Base-by-base conservation (phyloP, 1,140 invertebrate species). In the Acromyrmex echinatior region DNA sequence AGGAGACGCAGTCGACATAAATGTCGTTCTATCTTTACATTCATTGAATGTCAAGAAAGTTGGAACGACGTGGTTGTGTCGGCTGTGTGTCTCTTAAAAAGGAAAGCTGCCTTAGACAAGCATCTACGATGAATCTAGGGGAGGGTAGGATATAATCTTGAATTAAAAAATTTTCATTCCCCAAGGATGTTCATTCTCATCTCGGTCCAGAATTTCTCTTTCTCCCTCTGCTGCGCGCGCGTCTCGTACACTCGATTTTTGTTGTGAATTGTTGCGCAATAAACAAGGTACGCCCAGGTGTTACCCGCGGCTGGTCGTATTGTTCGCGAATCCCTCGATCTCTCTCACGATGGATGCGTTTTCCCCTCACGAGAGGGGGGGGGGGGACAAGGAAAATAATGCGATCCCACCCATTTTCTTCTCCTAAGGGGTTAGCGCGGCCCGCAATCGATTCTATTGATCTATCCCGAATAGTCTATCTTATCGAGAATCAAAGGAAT, bases 241-340 rank as follows among this genome's bases (percentile, higher is more conserved):
- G 28, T 62, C 53, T 49, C 39, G 68, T 9, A 18, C 4, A 1
- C 31, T 16, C 51, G 7, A 66, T 66, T 86, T 66, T 80, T 35
- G 56, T 60, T 49, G 39, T 51, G 49, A n/a, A 31, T 28, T 45
- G 80, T 84, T 84, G 80, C 80, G 80, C 56, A 84, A 84, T 76
- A 84, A 84, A 84, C 25, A 84, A 62, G 80, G n/a, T 49, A 62
- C 39, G 70, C 70, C 80, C 80, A 84, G 80, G 70, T 84, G 80
- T 63, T 84, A 39, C 80, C 39, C 25, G 70, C 39, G 70, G 80
- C 80, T 84, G 39, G 18, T 35, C 66, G 49, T 62, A 84, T 84
- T 76, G 80, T 84, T 39, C 63, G 63, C 58, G 70, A 49, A 82
- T 56, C 70, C 80, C 35, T 21, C 80, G 56, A 84, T 84, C 80